Conservation (phyloP, 2,888 invertebrate genomes). For the Helicoverpa assulta region DNA sequence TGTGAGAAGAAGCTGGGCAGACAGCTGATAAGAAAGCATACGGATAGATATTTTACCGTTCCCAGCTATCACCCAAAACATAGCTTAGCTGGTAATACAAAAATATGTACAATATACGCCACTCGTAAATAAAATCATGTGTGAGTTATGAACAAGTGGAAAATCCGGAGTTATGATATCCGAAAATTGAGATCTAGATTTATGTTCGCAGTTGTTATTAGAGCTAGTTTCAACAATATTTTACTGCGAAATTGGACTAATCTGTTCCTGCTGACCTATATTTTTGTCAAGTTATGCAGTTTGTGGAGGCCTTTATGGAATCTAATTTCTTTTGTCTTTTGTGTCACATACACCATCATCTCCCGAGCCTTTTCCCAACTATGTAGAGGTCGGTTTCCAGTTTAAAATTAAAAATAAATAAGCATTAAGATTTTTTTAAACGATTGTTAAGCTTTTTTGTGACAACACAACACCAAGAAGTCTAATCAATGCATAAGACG, state of each 20-base stretch:
- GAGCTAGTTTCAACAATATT: constrained; percentile 14
- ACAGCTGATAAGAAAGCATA: neutral
- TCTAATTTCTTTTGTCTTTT: too few relatives aligned
- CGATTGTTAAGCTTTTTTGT: too few relatives aligned
- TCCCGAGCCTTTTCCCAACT: too few relatives aligned
- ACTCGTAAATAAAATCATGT: constrained; percentile 56
- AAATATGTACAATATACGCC: constrained; percentile 54
- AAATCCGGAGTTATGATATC: constrained; percentile 49
- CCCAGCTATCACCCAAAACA: constrained; percentile 6
- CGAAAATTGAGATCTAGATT: constrained; percentile 55
- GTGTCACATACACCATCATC: too few relatives aligned
- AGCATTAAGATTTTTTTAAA: too few relatives aligned
- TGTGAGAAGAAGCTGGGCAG: neutral
- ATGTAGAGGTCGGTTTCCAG: too few relatives aligned
- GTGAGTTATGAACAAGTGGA: constrained; percentile 51
- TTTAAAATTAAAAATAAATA: too few relatives aligned
- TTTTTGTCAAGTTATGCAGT: too few relatives aligned
- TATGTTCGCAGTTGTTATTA: constrained; percentile 42
- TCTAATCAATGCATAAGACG: too few relatives aligned
- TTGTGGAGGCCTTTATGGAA: too few relatives aligned
- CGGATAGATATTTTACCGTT: neutral
- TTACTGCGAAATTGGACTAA: neutral
- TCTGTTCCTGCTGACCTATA: too few relatives aligned
- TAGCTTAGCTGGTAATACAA: constrained; percentile 34
- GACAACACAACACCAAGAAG: too few relatives aligned